These are phyloP conservation scores for Muscina levida DNA, from an alignment of 2,888 invertebrate species.

Conservation along the genomic window DNA sequence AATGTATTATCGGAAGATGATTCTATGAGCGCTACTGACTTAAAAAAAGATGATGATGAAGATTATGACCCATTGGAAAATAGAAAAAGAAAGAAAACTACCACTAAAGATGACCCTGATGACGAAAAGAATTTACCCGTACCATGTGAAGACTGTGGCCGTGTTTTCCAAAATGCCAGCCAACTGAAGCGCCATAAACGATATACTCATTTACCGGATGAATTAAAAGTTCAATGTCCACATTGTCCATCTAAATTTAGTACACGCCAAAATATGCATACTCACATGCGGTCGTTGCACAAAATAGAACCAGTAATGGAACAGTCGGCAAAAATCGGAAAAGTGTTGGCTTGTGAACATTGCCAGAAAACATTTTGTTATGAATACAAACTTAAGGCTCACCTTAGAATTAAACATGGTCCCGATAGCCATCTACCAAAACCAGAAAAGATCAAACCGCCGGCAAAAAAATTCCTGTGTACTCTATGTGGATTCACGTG, in stretches of 20 bases:
- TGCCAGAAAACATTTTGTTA: slow-evolving; percentile 76
- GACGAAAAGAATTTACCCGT: slow-evolving; percentile 59
- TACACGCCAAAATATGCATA: slow-evolving; percentile 82
- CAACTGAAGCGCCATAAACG: slow-evolving; percentile 84
- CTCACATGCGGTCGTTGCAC: slow-evolving; percentile 80
- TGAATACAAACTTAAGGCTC: slow-evolving; percentile 75
- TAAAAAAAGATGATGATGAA: slow-evolving; percentile 43
- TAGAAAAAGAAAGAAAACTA: slow-evolving; percentile 64
- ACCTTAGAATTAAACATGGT: slow-evolving; percentile 72
- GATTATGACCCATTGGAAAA: slow-evolving; percentile 33
- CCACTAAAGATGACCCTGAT: slow-evolving; percentile 73
- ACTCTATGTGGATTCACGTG: slow-evolving; percentile 84
- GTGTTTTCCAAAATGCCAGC: slow-evolving; percentile 84
- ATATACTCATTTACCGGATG: slow-evolving; percentile 81
- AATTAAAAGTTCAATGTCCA: slow-evolving; percentile 82
- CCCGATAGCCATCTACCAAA: slow-evolving; percentile 41
- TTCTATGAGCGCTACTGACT: slow-evolving; percentile 36
- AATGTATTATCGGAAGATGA: slow-evolving; percentile 42
- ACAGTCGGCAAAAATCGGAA: slow-evolving; percentile 75
- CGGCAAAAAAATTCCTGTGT: slow-evolving; percentile 80
- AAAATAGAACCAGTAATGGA: slow-evolving; percentile 59
- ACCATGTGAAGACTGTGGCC: slow-evolving; percentile 83
- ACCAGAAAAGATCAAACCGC: slow-evolving; percentile 50
- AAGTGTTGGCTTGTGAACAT: slow-evolving; percentile 73
- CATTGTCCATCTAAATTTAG: slow-evolving; percentile 82